phyloP scores from a whole-genome alignment of 2,888 invertebrate genomes.

The Meiosimyza decipiens region DNA sequence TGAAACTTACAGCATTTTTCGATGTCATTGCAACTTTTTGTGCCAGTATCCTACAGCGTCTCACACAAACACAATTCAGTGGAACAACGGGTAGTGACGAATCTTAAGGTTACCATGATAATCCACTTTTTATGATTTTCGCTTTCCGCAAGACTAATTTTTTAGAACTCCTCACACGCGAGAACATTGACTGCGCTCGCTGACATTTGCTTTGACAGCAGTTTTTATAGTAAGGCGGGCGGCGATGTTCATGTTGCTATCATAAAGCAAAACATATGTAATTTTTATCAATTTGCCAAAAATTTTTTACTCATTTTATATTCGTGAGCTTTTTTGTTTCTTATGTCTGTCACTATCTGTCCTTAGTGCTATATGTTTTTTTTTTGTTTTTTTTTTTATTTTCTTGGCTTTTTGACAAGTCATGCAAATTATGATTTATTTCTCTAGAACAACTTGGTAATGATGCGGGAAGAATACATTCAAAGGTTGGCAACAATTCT shows the following conservation, averaged over 20 bases:
- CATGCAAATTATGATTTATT: slow-evolving; percentile 24
- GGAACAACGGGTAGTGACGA: background rate
- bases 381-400: background rate
- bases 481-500: background rate
- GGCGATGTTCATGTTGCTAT: background rate
- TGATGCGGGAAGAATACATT: background rate
- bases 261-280: background rate
- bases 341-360: background rate
- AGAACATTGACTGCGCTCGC: background rate
- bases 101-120: background rate
- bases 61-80: too few species aligned
- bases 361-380: background rate
- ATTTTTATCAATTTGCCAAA: slow-evolving; percentile 33
- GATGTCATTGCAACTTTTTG: background rate
- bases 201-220: slow-evolving; percentile 13
- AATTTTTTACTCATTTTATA: background rate
- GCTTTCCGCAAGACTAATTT: slow-evolving; percentile 18
- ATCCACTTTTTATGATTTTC: background rate
- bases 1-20: background rate
- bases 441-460: background rate
- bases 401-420: background rate
- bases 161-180: background rate
- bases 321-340: background rate
- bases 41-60: background rate
- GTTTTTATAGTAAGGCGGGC: background rate